Percentiles rank a stretch among this genome's conserved stretches.
phyloP scores from a whole-genome alignment of 2,113 vertebrate species.

The Oceanodroma tethys region DNA sequence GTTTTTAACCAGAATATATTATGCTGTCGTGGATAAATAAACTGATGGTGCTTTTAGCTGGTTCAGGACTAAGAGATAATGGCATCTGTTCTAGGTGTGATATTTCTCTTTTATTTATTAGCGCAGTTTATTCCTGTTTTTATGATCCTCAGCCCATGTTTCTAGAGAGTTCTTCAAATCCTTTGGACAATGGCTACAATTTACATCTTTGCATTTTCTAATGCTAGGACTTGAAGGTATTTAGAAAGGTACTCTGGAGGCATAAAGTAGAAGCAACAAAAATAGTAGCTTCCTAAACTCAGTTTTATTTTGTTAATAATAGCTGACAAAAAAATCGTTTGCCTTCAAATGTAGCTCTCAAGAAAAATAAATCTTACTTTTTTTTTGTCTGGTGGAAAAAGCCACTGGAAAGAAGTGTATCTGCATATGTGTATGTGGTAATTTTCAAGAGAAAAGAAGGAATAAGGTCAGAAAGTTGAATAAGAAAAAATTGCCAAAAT shows the following conservation, averaged over 20 bases:
- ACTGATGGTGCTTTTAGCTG: constrained; percentile 30
- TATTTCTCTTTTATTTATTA: constrained; percentile 36
- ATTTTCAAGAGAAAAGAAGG: not conserved
- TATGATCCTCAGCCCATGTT: not conserved
- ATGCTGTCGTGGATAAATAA: not conserved
- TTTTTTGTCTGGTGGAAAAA: constrained; percentile 31
- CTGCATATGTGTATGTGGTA: not conserved
- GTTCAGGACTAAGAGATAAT: not conserved
- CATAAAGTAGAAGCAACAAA: not conserved
- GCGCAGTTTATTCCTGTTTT: not conserved
- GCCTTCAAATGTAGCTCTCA: not conserved
- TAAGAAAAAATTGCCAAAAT: not conserved
- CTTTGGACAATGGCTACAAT: not conserved
- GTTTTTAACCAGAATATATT: not conserved
- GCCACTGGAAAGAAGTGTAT: not conserved
- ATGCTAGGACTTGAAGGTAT: constrained; percentile 12
- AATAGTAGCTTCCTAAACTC: not conserved
- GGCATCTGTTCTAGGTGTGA: constrained; percentile 12
- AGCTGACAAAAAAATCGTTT: not conserved
- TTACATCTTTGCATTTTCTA: constrained; percentile 44
- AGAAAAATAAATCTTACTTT: not conserved
- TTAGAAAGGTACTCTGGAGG: constrained; percentile 44
- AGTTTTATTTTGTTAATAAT: constrained; percentile 26
- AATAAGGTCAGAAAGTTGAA: constrained; percentile 15
- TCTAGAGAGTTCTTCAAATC: constrained; percentile 26